Evolutionary conservation across 2,113 vertebrate genomes (phyloP), one percentile per base, ranked within the genome.

Genomic region (Mus musculus): DNA sequence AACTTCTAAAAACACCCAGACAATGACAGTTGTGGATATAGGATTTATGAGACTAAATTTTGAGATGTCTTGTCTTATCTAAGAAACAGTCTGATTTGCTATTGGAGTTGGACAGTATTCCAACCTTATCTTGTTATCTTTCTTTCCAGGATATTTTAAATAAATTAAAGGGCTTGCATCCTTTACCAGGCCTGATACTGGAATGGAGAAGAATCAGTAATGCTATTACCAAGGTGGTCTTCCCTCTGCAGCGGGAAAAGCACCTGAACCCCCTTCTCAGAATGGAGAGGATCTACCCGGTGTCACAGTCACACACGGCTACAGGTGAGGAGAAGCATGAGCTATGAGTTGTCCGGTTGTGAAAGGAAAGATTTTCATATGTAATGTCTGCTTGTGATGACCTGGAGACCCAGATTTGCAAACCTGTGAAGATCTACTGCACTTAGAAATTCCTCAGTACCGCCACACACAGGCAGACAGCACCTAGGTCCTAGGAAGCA

Each of bases 141-240:
- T 97, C 97, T 90, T 98, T 63, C 72, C 98, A 99, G 99, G 99
- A 99, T 95, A 97, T 99, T 97, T 97, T 99, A 97, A 99, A 99
- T 98, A 99, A 99, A 97, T 98, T 99, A 87, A 99, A 98, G 95
- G 95, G 97, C 1, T 97, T 99, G 56, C 99, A 99, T 97, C 99
- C 99, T 0, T 98, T 99, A 97, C 99, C 99, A 30, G 99, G 99
- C 33, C 98, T 99, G 89, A 99, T 99, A 97, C 75, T 99, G 90
- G 99, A 99, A 95, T 99, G 99, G 99, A 99, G 99, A 97, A 99
- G 99, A 97, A 99, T 99, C 97, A 99, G 99, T 46, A 99, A 99
- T 1, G 99, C 99, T 81, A 98, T 99, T 98, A 99, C 99, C 77
- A 99, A 99, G 98, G 99, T 99, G 97, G 98, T 99, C 84, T 99